Percentiles rank a stretch among this genome's conserved stretches.
Evolutionary conservation across 2,888 invertebrate species (phyloP).

Genomic region (Drosophila eohydei): DNA sequence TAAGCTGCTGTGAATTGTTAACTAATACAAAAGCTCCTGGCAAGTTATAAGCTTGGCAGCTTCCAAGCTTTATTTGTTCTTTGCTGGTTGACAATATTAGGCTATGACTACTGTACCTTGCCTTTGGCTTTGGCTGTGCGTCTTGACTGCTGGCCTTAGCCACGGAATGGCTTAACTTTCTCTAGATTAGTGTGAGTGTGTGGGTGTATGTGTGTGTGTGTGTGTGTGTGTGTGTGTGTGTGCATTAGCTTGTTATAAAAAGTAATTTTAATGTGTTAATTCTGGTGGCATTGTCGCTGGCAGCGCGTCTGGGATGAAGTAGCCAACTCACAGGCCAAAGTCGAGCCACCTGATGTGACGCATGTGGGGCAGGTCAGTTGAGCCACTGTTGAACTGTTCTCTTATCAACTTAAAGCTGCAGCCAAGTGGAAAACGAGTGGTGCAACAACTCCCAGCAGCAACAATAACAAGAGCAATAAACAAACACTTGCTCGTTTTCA

Average conservation of each 20-base stretch:
- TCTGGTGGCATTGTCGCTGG: slow-evolving; percentile 65
- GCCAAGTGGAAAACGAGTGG: slow-evolving; percentile 48
- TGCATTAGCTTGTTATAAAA: slow-evolving; percentile 64
- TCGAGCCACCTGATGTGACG: not conserved
- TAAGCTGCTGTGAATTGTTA: no score
- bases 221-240: slow-evolving; percentile 17
- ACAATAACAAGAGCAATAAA: slow-evolving; percentile 21
- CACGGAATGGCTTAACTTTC: slow-evolving; percentile 63
- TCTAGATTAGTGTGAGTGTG: not conserved
- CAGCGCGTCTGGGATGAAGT: slow-evolving; percentile 55
- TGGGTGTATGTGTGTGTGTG: slow-evolving; percentile 12
- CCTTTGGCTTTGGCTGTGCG: slow-evolving; percentile 16
- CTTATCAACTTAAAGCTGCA: slow-evolving; percentile 46
- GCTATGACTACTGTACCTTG: slow-evolving; percentile 21
- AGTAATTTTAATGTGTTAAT: slow-evolving; percentile 80
- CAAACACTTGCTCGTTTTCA: slow-evolving; percentile 66
- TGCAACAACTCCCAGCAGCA: slow-evolving; percentile 35
- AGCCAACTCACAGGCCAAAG: slow-evolving; percentile 12
- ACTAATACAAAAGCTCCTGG: not conserved
- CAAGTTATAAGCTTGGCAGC: not conserved
- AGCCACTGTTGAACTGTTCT: slow-evolving; percentile 11
- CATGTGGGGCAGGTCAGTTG: slow-evolving; percentile 20
- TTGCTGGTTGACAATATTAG: not conserved
- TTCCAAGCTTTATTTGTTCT: not conserved
- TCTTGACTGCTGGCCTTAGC: slow-evolving; percentile 29